Percentiles rank a stretch among this genome's conserved stretches.
phyloP scores from a whole-genome alignment of 2,797 vertebrate genomes.

The Avahi laniger region DNA sequence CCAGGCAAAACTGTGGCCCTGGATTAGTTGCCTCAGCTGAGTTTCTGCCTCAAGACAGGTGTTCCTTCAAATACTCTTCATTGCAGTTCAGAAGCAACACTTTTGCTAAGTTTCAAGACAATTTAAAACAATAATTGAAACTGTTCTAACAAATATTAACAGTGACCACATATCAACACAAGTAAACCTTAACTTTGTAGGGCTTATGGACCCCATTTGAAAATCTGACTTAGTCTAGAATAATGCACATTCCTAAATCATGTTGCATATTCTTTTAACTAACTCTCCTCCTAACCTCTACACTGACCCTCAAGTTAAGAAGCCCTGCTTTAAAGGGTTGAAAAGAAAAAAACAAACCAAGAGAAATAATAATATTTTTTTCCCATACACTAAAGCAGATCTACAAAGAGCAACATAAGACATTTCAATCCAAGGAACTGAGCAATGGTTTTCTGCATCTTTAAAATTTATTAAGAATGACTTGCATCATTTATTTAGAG shows the following conservation, averaged over 20 bases:
- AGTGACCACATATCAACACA: background rate
- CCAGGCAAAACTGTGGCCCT: background rate
- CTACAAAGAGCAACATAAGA: background rate
- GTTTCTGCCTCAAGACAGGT: background rate
- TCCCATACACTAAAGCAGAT: background rate
- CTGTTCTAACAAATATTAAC: background rate
- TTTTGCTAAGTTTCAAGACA: background rate
- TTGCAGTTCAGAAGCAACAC: background rate
- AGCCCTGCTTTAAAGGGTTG: background rate
- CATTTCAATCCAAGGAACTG: background rate
- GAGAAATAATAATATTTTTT: background rate
- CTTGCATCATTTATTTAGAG: background rate
- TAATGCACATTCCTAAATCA: background rate
- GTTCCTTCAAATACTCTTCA: background rate
- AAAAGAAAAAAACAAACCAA: background rate
- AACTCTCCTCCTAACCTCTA: background rate
- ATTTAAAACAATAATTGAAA: background rate
- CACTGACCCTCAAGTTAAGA: background rate
- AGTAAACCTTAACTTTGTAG: background rate
- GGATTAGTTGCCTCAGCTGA: background rate
- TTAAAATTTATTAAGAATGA: slow-evolving; percentile 28
- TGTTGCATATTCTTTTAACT: background rate
- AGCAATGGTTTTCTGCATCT: background rate
- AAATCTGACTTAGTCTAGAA: background rate
- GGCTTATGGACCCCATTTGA: background rate